Evolutionary conservation across 2,113 vertebrate genomes (phyloP).

Genomic region (Bombycilla garrulus): DNA sequence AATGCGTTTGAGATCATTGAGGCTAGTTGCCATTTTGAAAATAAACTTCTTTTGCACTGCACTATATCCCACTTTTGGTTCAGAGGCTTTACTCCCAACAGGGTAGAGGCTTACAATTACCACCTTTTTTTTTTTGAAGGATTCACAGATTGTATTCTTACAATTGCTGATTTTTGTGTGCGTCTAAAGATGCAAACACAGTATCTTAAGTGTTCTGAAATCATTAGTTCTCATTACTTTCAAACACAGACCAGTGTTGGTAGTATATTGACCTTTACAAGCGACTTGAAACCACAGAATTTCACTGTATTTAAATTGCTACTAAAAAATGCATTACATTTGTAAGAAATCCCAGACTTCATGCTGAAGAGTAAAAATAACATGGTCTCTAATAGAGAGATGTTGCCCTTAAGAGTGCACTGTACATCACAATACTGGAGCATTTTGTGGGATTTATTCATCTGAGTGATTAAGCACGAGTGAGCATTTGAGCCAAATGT

Average conservation of each 20-base stretch:
- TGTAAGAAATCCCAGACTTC: background rate
- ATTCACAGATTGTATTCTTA: background rate
- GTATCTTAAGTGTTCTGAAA: background rate
- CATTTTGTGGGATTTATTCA: background rate
- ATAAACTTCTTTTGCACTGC: background rate
- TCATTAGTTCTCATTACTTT: background rate
- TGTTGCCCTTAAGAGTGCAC: background rate
- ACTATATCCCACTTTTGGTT: background rate
- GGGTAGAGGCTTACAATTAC: background rate
- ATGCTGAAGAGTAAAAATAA: conserved; percentile 29
- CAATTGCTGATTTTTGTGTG: background rate
- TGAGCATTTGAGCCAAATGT: background rate
- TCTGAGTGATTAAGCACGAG: background rate
- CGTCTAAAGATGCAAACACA: background rate
- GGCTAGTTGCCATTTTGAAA: background rate
- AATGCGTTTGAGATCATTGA: background rate
- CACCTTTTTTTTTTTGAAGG: background rate
- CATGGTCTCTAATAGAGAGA: background rate
- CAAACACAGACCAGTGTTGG: background rate
- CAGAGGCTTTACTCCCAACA: background rate
- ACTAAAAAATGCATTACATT: background rate
- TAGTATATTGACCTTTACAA: background rate
- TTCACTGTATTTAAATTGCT: conserved; percentile 11
- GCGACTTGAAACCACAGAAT: background rate
- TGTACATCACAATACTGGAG: background rate